Base-by-base conservation (phyloP, 2,113 vertebrate species). In the Eubucco bourcierii region DNA sequence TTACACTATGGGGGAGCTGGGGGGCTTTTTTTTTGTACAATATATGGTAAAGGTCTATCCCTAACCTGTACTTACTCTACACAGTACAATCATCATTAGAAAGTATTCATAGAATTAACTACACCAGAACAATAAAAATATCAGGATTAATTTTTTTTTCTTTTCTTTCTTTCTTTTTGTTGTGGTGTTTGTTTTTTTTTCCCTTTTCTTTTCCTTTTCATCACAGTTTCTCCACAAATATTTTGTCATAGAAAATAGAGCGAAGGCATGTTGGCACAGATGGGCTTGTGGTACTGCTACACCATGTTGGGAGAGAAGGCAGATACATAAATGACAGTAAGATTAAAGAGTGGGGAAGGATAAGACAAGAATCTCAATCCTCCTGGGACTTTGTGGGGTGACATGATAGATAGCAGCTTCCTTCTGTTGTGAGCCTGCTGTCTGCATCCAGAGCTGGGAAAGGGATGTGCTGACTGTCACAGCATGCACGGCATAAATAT, bases 121-220 rank as follows among this genome's bases (percentile, higher is more conserved):
- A 96, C 97, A 98, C 97, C 96, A 96, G 95, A 97, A 97, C 98
- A 95, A 96, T 97, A 97, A 97, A 98, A 98, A 98, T 98, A 98
- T 97, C 76, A 81, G 96, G 97, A 96, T 96, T 95, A 95, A 98
- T 46, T 52, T 52, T 52, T 52, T 52, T 52, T 52, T 10, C 12
- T 12, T 13, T 52, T 52, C 18, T 25, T 12, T 41, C 41, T 41
- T 52, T 23, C 47, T 50, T 50, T 50, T 50, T 50, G 47, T 50
- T 50, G 20, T 46, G 15, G 16, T 46, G 6, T 47, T 47, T 47
- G 46, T 20, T 50, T 50, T 50, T 21, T 20, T 44, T 44, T 44
- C 15, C 15, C 18, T 46, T 46, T 46, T 12, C 4, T 50, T 50
- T 50, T 52, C 68, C 94, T 91, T 92, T 97, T 85, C 95, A 95